Conservation (phyloP, 2,888 invertebrate genomes). For the Epirrhoe tristata region DNA sequence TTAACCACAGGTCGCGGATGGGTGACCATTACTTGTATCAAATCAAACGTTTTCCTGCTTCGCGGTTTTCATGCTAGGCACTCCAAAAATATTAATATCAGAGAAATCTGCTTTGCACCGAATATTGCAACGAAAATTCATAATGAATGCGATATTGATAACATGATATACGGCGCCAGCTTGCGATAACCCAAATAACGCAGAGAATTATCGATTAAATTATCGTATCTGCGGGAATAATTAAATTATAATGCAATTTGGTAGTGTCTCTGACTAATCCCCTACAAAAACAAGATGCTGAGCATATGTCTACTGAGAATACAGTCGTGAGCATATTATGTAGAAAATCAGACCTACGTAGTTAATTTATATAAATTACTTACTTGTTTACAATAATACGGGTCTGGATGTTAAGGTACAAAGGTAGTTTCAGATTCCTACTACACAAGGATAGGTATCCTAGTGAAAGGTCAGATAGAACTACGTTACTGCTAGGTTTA, state of each 20-base stretch:
- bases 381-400: too few relatives aligned
- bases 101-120: neutral
- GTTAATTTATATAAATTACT: too few relatives aligned
- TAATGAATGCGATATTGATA: slow-evolving; percentile 30
- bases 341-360: too few relatives aligned
- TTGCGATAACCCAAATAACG: slow-evolving; percentile 26
- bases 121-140: slow-evolving; percentile 19
- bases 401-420: too few relatives aligned
- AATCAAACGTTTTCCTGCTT: neutral
- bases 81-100: neutral
- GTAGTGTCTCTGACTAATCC: too few relatives aligned
- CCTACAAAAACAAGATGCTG: too few relatives aligned
- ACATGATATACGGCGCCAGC: slow-evolving; percentile 29
- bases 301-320: too few relatives aligned
- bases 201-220: slow-evolving; percentile 41
- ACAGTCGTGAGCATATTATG: too few relatives aligned
- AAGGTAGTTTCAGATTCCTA: too few relatives aligned
- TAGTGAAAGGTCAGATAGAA: too few relatives aligned
- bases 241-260: neutral
- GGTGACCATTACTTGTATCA: neutral
- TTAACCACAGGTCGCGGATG: neutral
- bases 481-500: too few relatives aligned
- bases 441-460: too few relatives aligned
- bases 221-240: slow-evolving; percentile 35
- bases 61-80: neutral